phyloP scores from a whole-genome alignment of 2,888 invertebrate species.

The Microctonus aethiopoides region DNA sequence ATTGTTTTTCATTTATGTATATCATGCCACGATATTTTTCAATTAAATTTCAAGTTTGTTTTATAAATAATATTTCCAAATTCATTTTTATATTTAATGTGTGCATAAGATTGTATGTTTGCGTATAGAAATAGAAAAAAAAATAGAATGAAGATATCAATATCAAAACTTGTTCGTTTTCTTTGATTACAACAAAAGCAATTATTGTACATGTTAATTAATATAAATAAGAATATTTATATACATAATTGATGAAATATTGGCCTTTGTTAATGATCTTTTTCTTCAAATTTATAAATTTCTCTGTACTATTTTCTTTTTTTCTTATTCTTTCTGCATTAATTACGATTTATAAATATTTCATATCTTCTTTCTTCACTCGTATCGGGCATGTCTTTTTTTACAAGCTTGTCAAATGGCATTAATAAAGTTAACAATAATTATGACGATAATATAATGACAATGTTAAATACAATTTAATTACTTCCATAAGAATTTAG shows the following conservation, averaged over 20 bases:
- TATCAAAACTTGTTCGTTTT: neutral
- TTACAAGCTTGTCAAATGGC: slow-evolving; percentile 41
- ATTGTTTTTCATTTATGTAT: too few species aligned
- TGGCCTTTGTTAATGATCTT: slow-evolving; percentile 26
- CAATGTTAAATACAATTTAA: slow-evolving; percentile 13
- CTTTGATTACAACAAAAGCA: neutral
- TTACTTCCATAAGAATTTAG: neutral
- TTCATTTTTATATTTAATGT: neutral
- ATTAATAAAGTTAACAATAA: slow-evolving; percentile 34
- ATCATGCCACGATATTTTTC: too few species aligned
- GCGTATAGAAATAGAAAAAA: neutral
- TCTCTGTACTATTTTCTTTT: neutral
- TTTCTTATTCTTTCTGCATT: neutral
- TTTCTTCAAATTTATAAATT: slow-evolving; percentile 7
- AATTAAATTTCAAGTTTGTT: too few species aligned
- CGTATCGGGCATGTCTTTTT: slow-evolving; percentile 5
- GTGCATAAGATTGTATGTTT: neutral
- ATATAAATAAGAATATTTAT: slow-evolving; percentile 13
- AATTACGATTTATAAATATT: neutral
- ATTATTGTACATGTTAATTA: neutral
- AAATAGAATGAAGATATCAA: neutral
- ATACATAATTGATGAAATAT: slow-evolving; percentile 25
- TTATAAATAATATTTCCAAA: too few species aligned
- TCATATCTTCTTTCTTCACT: neutral
- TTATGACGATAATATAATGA: slow-evolving; percentile 27